Evolutionary conservation across 2,888 invertebrate species (phyloP), one percentile per base, ranked within the genome.

Genomic region (Drosophila rubida): DNA sequence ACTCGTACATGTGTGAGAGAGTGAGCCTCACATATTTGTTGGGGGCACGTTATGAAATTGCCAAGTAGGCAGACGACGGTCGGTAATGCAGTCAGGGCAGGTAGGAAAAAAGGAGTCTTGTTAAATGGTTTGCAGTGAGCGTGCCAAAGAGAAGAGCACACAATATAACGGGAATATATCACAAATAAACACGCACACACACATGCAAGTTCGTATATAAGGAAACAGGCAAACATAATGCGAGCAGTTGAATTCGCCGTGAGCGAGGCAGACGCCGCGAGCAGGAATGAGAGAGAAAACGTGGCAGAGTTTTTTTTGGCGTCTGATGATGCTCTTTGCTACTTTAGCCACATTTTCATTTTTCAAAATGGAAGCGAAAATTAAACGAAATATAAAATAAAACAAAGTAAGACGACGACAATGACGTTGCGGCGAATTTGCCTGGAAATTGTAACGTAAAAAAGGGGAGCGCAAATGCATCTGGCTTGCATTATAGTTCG

Each of bases 21-120:
- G 79, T 66, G 67, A 75, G 70, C 66, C 54, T 74, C 64, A 63
- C 71, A 68, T 66, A 25, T 25, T 25, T 25, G 7, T 75, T 85
- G 79, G 87, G 82, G 82, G 87, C 73, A 84, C 73, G 79, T 75
- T 87, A 70, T 73, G 64, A 83, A 80, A 80, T 66, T 85, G 80
- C 77, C 86, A 85, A 67, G 87, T 73, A 78, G 73, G 71, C 53
- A 25, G 25, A 25, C 25, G 57, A 51, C 48, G 32, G 25, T 30
- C 19, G 19, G 19, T 19, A 19, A 19, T 19, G 54, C 49, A 35
- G 50, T 37, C 49, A 50, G 30, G 50, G 57, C 55, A 73, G 61
- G 80, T 62, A 62, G 48, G 53, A 32, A 49, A 75, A 80, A 84
- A 81, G 72, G 82, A 87, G 79, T 55, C 61, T 48, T 68, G 27